phyloP scores from a whole-genome alignment of 2,113 vertebrate species.

The Hippocampus abdominalis region DNA sequence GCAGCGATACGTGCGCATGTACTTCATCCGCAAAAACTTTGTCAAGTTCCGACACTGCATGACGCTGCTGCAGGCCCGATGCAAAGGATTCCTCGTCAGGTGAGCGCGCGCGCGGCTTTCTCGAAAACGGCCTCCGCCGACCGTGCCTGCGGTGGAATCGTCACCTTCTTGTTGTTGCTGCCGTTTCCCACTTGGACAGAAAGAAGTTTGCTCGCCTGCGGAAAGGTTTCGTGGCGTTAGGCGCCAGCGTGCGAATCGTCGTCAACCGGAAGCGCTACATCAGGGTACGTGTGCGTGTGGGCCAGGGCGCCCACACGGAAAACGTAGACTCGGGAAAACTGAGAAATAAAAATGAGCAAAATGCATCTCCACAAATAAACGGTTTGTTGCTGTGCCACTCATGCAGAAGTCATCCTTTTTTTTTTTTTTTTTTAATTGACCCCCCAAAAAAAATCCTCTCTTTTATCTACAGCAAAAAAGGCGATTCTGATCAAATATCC shows the following conservation, averaged over 20 bases:
- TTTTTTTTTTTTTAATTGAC: no score
- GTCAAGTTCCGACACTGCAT: conserved; percentile 74
- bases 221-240: conserved; percentile 78
- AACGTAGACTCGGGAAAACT: no score
- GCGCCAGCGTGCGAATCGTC: conserved; percentile 78
- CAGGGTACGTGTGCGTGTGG: conserved; percentile 75
- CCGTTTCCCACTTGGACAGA: conserved; percentile 40
- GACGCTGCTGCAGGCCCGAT: conserved; percentile 74
- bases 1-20: conserved; percentile 81
- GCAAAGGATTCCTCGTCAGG: conserved; percentile 84
- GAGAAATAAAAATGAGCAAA: no score
- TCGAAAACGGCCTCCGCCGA: neutral
- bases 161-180: neutral
- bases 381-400: no score
- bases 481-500: no score
- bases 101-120: conserved; percentile 37
- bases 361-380: neutral
- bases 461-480: no score
- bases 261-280: conserved; percentile 83
- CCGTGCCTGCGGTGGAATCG: neutral
- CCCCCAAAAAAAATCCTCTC: no score
- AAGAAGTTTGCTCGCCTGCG: conserved; percentile 75
- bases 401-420: no score
- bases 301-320: no score
- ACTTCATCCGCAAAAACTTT: conserved; percentile 78